Conservation (phyloP, 2,797 vertebrate species). For the Crocodylus rhombifer region DNA sequence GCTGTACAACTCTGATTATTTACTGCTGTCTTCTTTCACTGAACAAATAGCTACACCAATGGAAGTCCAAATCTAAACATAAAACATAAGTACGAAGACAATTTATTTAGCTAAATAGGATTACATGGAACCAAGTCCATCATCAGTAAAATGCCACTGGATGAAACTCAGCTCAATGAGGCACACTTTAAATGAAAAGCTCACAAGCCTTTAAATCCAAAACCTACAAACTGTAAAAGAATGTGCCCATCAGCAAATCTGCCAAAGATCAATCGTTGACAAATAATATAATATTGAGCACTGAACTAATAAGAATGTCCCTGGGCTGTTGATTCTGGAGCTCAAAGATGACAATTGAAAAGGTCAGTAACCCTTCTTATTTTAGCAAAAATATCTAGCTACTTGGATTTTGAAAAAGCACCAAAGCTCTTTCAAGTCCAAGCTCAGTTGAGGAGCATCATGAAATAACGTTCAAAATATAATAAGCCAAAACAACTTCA, state of each 20-base stretch:
- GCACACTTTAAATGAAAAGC: neutral
- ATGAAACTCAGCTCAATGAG: neutral
- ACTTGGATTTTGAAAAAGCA: neutral
- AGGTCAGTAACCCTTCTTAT: neutral
- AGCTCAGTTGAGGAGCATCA: neutral
- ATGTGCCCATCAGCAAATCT: neutral
- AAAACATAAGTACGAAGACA: slow-evolving; percentile 34
- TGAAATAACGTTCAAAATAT: neutral
- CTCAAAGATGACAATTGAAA: neutral
- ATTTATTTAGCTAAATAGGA: slow-evolving; percentile 16
- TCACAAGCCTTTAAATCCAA: neutral
- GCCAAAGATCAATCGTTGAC: neutral
- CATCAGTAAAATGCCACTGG: neutral
- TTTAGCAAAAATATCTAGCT: neutral
- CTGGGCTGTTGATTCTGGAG: neutral
- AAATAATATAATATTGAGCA: neutral
- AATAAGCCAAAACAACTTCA: neutral
- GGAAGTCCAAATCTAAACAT: slow-evolving; percentile 20
- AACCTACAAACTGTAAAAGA: neutral
- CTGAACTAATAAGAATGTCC: neutral
- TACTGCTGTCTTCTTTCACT: slow-evolving; percentile 31
- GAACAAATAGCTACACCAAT: neutral
- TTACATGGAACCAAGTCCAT: neutral
- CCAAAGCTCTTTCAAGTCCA: neutral
- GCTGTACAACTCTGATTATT: slow-evolving; percentile 17